phyloP scores from a whole-genome alignment of 2,888 invertebrate genomes.

The Morpho helenor region DNA sequence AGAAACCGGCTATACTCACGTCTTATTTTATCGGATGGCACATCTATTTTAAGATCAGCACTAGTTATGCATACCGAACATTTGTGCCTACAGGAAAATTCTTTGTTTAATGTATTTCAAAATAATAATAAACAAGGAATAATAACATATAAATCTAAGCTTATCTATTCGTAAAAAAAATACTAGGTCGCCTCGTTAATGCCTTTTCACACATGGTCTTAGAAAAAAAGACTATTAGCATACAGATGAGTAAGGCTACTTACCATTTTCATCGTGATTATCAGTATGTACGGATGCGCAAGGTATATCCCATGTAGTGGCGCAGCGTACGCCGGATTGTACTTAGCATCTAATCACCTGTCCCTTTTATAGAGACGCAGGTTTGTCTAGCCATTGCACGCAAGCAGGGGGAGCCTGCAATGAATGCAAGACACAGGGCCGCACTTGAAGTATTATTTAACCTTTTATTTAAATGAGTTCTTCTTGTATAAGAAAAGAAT shows the following conservation, averaged over 20 bases:
- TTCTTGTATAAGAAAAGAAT: too few species aligned
- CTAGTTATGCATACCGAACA: too few species aligned
- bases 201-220: not conserved
- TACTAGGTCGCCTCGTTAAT: conserved; percentile 1
- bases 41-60: too few species aligned
- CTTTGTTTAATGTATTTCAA: too few species aligned
- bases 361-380: conserved; percentile 77
- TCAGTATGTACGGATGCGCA: conserved; percentile 34
- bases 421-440: conserved; percentile 57
- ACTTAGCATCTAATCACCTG: conserved; percentile 71
- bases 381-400: conserved; percentile 72
- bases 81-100: too few species aligned
- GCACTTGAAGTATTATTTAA: conserved; percentile 36
- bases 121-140: too few species aligned
- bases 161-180: not conserved
- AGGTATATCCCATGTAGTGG: conserved; percentile 58
- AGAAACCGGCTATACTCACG: too few species aligned
- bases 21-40: too few species aligned
- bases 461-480: too few species aligned
- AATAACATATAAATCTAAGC: not conserved
- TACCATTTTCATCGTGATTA: conserved; percentile 50
- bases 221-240: conserved; percentile 5
- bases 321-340: conserved; percentile 66
- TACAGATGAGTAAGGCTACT: conserved; percentile 34
- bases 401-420: conserved; percentile 65